A percentile compares a stretch with the other conserved stretches of the same genome.
Evolutionary conservation across 2,113 vertebrate genomes (phyloP).

Genomic region (Thinocorus orbignyianus): DNA sequence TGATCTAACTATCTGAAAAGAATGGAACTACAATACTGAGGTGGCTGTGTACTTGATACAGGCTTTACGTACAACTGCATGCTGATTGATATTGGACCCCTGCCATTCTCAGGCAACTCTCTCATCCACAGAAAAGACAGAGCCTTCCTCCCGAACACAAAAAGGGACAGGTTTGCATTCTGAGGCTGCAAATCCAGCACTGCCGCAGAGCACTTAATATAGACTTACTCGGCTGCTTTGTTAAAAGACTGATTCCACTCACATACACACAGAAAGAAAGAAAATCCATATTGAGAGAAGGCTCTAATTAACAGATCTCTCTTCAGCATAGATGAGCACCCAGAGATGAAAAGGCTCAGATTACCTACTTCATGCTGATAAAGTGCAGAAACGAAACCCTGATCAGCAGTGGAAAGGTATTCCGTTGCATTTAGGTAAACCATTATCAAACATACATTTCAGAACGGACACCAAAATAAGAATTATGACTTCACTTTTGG

Average conservation of each 20-base stretch:
- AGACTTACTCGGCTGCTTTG: not conserved
- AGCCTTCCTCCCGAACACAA: not conserved
- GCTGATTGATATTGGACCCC: not conserved
- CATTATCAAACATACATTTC: not conserved
- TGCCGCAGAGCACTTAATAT: not conserved
- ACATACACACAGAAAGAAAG: not conserved
- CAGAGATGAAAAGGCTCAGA: constrained; percentile 31
- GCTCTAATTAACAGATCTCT: constrained; percentile 60
- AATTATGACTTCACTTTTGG: not conserved
- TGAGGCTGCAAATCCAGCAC: not conserved
- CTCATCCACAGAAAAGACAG: not conserved
- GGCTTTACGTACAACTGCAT: not conserved
- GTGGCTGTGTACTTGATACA: not conserved
- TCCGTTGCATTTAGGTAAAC: not conserved
- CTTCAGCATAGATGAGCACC: constrained; percentile 26
- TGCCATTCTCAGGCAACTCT: not conserved
- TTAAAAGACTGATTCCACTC: constrained; percentile 5
- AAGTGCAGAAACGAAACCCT: not conserved
- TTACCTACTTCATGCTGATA: constrained; percentile 34
- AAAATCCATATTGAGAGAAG: constrained; percentile 24
- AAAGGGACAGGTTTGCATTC: not conserved
- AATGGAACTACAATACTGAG: not conserved
- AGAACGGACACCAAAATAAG: not conserved
- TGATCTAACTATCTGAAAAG: not conserved
- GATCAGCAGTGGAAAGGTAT: constrained; percentile 27